Conservation (phyloP, 1,140 invertebrate genomes). For the Drosophila sproati region DNA sequence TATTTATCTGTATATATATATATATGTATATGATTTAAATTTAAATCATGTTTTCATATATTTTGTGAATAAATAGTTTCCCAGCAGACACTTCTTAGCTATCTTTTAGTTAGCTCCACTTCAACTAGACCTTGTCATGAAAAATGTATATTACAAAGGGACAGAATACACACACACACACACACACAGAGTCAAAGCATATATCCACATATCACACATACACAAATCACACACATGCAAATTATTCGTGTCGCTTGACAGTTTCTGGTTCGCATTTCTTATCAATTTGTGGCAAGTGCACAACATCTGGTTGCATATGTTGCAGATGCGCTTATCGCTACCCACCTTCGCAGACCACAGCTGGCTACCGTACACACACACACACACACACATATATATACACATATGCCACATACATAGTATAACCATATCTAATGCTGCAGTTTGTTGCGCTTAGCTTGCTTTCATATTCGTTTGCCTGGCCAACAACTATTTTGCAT, state of each 20-base stretch:
- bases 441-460: slow-evolving; percentile 34
- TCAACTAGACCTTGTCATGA: slow-evolving; percentile 1
- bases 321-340: slow-evolving; percentile 43
- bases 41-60: too few relatives aligned
- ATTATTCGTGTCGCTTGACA: slow-evolving; percentile 12
- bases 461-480: slow-evolving; percentile 17
- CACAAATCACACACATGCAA: too few relatives aligned
- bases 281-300: slow-evolving; percentile 42
- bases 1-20: too few relatives aligned
- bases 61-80: too few relatives aligned
- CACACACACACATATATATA: neutral
- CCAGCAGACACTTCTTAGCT: too few relatives aligned
- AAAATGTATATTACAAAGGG: slow-evolving; percentile 24
- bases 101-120: too few relatives aligned
- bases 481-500: slow-evolving; percentile 73
- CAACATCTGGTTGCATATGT: slow-evolving; percentile 18
- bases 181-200: too few relatives aligned
- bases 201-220: too few relatives aligned
- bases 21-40: too few relatives aligned
- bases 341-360: slow-evolving; percentile 27
- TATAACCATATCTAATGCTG: slow-evolving; percentile 33
- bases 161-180: slow-evolving; percentile 7
- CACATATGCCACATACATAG: slow-evolving; percentile 44
- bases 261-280: slow-evolving; percentile 45
- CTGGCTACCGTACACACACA: slow-evolving; percentile 21